phyloP scores from a whole-genome alignment of 2,113 vertebrate genomes.

The Australoheros scitulus region DNA sequence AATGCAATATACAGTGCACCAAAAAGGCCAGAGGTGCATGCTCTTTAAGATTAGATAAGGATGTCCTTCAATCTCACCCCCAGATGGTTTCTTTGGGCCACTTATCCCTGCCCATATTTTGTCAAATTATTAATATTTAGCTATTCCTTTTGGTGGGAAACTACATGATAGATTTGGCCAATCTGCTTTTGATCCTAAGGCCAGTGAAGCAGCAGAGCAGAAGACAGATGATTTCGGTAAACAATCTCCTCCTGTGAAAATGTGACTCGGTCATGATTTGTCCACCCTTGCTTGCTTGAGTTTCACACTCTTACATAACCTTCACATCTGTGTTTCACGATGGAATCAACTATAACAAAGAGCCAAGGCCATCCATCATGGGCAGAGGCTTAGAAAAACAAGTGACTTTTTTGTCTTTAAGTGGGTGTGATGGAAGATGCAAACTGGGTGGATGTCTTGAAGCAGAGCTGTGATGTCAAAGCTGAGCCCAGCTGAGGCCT shows the following conservation, averaged over 20 bases:
- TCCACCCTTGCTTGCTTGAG: constrained; percentile 31
- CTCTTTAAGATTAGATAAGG: not conserved
- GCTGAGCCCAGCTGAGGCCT: not conserved
- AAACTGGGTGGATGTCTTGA: constrained; percentile 61
- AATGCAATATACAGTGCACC: not conserved
- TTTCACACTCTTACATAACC: constrained; percentile 53
- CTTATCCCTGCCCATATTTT: not conserved
- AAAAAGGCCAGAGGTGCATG: not conserved
- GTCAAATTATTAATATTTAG: constrained; percentile 44
- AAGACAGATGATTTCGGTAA: constrained; percentile 41
- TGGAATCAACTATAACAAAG: constrained; percentile 39
- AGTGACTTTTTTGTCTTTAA: constrained; percentile 63
- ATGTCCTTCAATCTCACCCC: constrained; percentile 1
- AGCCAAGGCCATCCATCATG: constrained; percentile 67
- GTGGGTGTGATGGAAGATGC: constrained; percentile 68
- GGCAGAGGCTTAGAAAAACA: constrained; percentile 44
- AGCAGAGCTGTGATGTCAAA: constrained; percentile 57
- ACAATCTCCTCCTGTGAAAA: constrained; percentile 32
- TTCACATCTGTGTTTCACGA: constrained; percentile 37
- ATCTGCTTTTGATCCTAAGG: constrained; percentile 17
- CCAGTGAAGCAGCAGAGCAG: not conserved
- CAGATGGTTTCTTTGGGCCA: constrained; percentile 8
- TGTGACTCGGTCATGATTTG: constrained; percentile 25
- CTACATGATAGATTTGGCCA: constrained; percentile 35
- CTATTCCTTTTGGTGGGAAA: constrained; percentile 18